Base-by-base conservation (phyloP, 1,140 invertebrate species). In the Musca vetustissima region DNA sequence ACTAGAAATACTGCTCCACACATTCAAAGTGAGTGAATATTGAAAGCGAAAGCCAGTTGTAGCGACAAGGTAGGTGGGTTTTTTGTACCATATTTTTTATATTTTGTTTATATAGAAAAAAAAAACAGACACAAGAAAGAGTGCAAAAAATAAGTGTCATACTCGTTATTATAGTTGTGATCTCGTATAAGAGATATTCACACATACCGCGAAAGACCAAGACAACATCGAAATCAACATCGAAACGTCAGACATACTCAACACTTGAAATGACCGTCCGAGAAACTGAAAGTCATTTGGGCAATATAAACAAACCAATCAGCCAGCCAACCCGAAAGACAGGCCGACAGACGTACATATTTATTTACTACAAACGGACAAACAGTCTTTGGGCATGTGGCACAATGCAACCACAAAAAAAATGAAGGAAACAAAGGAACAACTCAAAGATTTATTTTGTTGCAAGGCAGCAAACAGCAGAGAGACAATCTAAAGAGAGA, bases 61-160 rank as follows among this genome's bases (percentile, higher is more conserved):
- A 72, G 76, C 75, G 77, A 76, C 77, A 79, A 79, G 77, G 77
- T 79, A 73, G 77, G 76, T 77, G 69, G 73, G 67, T 77, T 76
- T 69, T 67, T 65, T 67, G 53, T n/a, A 59, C 49, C 69, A 50
- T 6, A 22, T n/a, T 25, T 22, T 50, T 28, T 15, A 17, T 21
- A 21, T 32, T 32, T 24, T 49, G 15, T 49, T 49, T 49, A n/a
- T 49, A 49, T 49, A 21, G 17, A 1, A 21, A 52, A 52, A 19
- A 21, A 52, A 52, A 52, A 52, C n/a, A 21, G 21, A 61, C 36
- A 15, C 17, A 19, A 8, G 36, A 36, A 59, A 61, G 13, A 43
- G 36, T 25, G 19, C 21, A 55, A 61, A 61, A 59, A 59, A 32
- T 43, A 61, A 36, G 57, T 52, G 64, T 50, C 64, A 66, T 66